Evolutionary conservation across 2,888 invertebrate genomes (phyloP).

Genomic region (Anticlea derivata): DNA sequence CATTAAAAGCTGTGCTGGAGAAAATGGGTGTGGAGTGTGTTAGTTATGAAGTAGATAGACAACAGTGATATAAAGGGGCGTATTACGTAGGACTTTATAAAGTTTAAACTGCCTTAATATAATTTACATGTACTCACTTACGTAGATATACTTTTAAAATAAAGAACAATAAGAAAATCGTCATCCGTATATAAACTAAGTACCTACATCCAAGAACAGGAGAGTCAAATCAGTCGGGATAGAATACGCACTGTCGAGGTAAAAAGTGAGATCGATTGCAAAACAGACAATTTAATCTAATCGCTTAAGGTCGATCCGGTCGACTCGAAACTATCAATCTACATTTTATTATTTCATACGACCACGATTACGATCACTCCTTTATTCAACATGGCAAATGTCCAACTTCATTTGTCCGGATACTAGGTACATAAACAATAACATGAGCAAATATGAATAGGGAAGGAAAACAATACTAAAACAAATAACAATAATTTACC

Average conservation of each 20-base stretch:
- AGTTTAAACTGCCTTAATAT: too few species aligned
- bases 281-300: conserved; percentile 50
- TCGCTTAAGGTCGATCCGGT: conserved; percentile 57
- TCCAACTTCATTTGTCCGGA: conserved; percentile 58
- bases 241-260: neutral
- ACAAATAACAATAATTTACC: conserved; percentile 8
- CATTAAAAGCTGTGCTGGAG: conserved; percentile 65
- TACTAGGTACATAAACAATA: conserved; percentile 19
- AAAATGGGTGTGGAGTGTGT: conserved; percentile 43
- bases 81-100: conserved; percentile 36
- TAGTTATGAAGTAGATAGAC: conserved; percentile 40
- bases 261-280: conserved; percentile 15
- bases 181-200: too few species aligned
- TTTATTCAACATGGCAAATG: conserved; percentile 67
- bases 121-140: too few species aligned
- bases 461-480: conserved; percentile 25
- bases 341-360: conserved; percentile 71
- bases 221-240: too few species aligned
- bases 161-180: too few species aligned
- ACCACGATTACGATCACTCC: conserved; percentile 72
- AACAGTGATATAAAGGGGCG: conserved; percentile 38
- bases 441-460: conserved; percentile 12
- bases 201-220: too few species aligned
- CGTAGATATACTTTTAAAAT: too few species aligned
- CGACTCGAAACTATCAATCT: conserved; percentile 75